A percentile compares a stretch with the other conserved stretches of the same genome.
These are phyloP conservation scores for Mamestra configurata DNA, from an alignment of 1,140 invertebrate species.

Conservation along the genomic window DNA sequence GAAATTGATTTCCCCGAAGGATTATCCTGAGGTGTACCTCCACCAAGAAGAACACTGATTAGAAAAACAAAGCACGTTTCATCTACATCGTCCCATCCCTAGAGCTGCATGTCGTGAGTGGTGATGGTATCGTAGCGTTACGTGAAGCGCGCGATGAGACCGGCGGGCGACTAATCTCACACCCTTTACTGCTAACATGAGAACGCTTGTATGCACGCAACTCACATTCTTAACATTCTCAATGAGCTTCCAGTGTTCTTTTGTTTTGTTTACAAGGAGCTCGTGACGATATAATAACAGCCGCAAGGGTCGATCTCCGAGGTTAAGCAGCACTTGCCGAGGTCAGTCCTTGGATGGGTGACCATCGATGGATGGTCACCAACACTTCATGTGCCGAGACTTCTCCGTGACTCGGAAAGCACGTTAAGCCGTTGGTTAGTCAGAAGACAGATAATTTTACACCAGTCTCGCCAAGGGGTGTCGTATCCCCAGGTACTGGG, in stretches of 20 bases:
- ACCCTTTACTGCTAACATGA: conserved; percentile 53
- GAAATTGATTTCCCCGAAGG: neutral
- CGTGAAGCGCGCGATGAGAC: conserved; percentile 46
- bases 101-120: conserved; percentile 53
- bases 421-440: no score
- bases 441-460: no score
- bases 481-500: no score
- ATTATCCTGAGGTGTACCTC: neutral
- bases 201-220: conserved; percentile 47
- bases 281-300: no score
- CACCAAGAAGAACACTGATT: no score
- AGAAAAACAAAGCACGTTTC: neutral
- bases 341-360: no score
- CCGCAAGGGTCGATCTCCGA: no score
- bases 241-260: neutral
- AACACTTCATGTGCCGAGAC: no score
- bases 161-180: conserved; percentile 55
- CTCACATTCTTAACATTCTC: neutral
- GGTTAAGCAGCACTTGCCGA: no score
- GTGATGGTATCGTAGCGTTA: conserved; percentile 54
- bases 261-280: neutral
- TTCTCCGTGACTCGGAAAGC: no score
- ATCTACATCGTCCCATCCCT: conserved; percentile 39
- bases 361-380: no score
- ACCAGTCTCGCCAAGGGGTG: no score